Conservation (phyloP, 2,888 invertebrate species). For the Blastobasis lacticolella region DNA sequence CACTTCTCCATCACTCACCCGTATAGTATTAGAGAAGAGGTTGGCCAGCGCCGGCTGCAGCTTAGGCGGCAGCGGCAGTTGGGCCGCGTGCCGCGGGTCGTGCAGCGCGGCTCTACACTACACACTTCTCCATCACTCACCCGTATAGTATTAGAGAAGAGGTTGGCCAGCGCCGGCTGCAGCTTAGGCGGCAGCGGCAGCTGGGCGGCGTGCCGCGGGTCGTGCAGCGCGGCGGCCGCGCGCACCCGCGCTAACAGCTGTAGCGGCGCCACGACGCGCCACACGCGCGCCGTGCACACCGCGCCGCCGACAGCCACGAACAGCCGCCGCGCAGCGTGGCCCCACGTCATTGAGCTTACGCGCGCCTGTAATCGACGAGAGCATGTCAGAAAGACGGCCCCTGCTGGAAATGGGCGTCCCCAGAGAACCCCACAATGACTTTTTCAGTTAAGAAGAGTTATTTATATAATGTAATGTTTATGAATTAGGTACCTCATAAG, state of each 20-base stretch:
- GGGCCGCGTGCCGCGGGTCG: conserved; percentile 82
- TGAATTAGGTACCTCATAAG: no score
- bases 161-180: conserved; percentile 86
- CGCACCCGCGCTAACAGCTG: conserved; percentile 91
- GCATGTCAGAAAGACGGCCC: no score
- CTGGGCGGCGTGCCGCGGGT: conserved; percentile 82
- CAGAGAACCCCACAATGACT: no score
- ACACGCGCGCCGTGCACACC: conserved; percentile 95
- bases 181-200: conserved; percentile 92
- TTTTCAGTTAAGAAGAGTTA: no score
- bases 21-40: conserved; percentile 94
- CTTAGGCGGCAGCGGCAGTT: conserved; percentile 90
- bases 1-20: no score
- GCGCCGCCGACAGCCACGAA: conserved; percentile 89
- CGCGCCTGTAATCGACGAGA: conserved; percentile 80
- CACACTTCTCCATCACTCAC: conserved; percentile 61
- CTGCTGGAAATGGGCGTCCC: no score
- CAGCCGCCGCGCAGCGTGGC: conserved; percentile 95
- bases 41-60: conserved; percentile 89
- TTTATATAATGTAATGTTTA: no score
- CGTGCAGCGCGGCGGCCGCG: conserved; percentile 82
- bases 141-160: conserved; percentile 95
- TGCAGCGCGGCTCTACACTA: conserved; percentile 73
- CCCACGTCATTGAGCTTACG: conserved; percentile 97
- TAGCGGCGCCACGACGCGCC: conserved; percentile 90